A percentile compares a stretch with the other conserved stretches of the same genome.
These are phyloP conservation scores for Dasysyrphus tricinctus DNA, from an alignment of 2,888 invertebrate genomes.

Conservation along the genomic window DNA sequence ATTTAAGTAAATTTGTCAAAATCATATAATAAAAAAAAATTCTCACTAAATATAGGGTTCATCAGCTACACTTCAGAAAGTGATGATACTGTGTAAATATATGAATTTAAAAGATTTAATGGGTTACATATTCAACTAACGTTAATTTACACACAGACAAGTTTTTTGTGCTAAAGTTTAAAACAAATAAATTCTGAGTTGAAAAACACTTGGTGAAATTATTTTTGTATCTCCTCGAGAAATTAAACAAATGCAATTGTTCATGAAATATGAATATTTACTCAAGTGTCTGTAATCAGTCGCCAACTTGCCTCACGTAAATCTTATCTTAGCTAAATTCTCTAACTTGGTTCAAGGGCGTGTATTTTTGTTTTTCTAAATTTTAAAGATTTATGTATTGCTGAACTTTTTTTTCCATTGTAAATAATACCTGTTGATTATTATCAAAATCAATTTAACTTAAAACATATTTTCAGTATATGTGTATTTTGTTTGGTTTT, in stretches of 20 bases:
- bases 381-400: too few relatives aligned
- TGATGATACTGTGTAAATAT: background rate
- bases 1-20: too few relatives aligned
- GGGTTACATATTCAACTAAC: background rate
- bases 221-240: background rate
- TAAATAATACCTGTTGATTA: too few relatives aligned
- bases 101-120: background rate
- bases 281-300: background rate
- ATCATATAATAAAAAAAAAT: too few relatives aligned
- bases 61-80: background rate
- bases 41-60: background rate
- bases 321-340: background rate
- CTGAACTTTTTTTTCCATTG: too few relatives aligned
- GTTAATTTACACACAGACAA: background rate
- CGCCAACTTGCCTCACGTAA: background rate
- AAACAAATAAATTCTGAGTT: background rate
- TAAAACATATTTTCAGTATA: too few relatives aligned
- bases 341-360: background rate
- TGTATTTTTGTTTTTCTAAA: background rate
- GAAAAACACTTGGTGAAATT: background rate
- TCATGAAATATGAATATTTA: background rate
- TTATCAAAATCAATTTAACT: too few relatives aligned
- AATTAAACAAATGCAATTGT: background rate
- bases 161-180: background rate
- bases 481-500: too few relatives aligned